A percentile compares a stretch with the other conserved stretches of the same genome.
These are phyloP conservation scores for Dastarcus helophoroides DNA, from an alignment of 2,888 invertebrate species.

Conservation along the genomic window DNA sequence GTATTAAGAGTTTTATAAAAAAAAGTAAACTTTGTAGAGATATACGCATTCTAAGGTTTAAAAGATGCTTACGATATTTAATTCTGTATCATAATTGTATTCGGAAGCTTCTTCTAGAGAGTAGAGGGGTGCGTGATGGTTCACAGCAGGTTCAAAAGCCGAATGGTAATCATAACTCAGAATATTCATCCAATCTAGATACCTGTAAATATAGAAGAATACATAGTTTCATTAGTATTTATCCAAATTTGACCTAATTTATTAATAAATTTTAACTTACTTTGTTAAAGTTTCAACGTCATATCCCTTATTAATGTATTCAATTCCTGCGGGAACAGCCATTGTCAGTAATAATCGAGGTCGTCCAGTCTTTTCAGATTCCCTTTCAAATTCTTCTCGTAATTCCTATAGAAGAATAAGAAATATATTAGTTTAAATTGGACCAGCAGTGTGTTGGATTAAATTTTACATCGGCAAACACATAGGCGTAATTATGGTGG, in stretches of 20 bases:
- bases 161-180: constrained; percentile 89
- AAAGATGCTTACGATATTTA: constrained; percentile 68
- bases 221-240: not conserved
- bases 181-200: constrained; percentile 86
- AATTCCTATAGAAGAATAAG: constrained; percentile 48
- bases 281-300: constrained; percentile 78
- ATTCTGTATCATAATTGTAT: constrained; percentile 76
- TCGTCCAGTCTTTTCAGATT: constrained; percentile 72
- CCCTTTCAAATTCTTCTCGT: constrained; percentile 78
- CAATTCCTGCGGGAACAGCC: constrained; percentile 89
- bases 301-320: constrained; percentile 88
- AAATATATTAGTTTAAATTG: too few species aligned
- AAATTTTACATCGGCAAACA: too few species aligned
- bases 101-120: constrained; percentile 72
- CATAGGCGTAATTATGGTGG: too few species aligned
- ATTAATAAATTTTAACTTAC: constrained; percentile 37
- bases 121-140: constrained; percentile 82
- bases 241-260: not conserved
- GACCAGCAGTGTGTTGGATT: too few species aligned
- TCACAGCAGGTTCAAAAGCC: constrained; percentile 80
- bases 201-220: constrained; percentile 38
- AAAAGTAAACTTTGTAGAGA: too few species aligned
- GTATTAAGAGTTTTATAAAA: too few species aligned
- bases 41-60: too few species aligned
- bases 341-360: constrained; percentile 73